Evolutionary conservation across 2,888 invertebrate genomes (phyloP).

Genomic region (Crocallis elinguaria): DNA sequence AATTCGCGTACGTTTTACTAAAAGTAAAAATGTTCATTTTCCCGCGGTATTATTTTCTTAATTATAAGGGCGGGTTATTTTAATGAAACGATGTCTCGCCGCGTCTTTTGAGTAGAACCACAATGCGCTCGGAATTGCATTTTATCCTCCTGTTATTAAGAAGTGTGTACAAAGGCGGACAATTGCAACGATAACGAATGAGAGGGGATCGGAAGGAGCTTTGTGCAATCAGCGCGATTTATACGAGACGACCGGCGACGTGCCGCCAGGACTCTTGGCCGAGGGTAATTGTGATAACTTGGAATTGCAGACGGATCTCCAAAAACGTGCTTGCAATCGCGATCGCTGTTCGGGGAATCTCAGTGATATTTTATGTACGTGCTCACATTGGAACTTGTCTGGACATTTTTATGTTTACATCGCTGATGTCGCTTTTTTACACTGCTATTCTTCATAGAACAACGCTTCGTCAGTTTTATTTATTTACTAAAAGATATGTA

Average conservation of each 20-base stretch:
- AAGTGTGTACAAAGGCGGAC: slow-evolving; percentile 61
- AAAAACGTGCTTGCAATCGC: slow-evolving; percentile 55
- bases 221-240: slow-evolving; percentile 81
- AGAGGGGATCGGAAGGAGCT: slow-evolving; percentile 71
- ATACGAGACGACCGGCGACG: slow-evolving; percentile 48
- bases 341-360: slow-evolving; percentile 35
- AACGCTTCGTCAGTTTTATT: neutral
- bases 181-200: slow-evolving; percentile 78
- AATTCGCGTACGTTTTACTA: slow-evolving; percentile 34
- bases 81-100: slow-evolving; percentile 28
- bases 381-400: slow-evolving; percentile 18
- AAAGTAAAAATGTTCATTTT: slow-evolving; percentile 38
- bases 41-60: slow-evolving; percentile 30
- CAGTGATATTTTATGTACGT: slow-evolving; percentile 33
- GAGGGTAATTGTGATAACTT: slow-evolving; percentile 59
- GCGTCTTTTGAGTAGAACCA: slow-evolving; percentile 35
- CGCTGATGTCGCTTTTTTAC: slow-evolving; percentile 7
- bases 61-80: slow-evolving; percentile 33
- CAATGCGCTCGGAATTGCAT: slow-evolving; percentile 56
- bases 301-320: slow-evolving; percentile 46
- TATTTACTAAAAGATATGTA: too few relatives aligned
- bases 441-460: neutral
- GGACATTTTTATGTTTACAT: slow-evolving; percentile 13
- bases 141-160: slow-evolving; percentile 65
- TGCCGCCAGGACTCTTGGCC: slow-evolving; percentile 46